A percentile compares a stretch with the other conserved stretches of the same genome.
These are phyloP conservation scores for Agrilus planipennis DNA, from an alignment of 1,140 invertebrate genomes.

Conservation along the genomic window DNA sequence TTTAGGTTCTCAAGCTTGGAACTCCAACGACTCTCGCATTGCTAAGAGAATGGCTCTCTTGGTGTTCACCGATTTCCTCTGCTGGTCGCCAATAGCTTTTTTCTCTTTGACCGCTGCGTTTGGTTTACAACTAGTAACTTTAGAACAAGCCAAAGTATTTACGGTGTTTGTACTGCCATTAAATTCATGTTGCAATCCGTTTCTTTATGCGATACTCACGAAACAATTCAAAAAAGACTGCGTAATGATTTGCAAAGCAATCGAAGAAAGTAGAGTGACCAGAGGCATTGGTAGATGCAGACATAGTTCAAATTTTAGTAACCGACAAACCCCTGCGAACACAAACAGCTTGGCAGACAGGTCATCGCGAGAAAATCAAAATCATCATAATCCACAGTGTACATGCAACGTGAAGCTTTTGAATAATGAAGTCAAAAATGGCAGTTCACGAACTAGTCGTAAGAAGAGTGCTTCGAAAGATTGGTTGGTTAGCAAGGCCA, in stretches of 20 bases:
- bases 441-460: slow-evolving; percentile 23
- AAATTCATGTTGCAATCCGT: slow-evolving; percentile 94
- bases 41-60: slow-evolving; percentile 94
- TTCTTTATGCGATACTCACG: slow-evolving; percentile 91
- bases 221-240: slow-evolving; percentile 98
- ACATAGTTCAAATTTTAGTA: slow-evolving; percentile 81
- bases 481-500: slow-evolving; percentile 39
- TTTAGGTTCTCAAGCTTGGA: slow-evolving; percentile 93
- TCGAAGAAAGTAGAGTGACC: slow-evolving; percentile 84
- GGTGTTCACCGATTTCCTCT: slow-evolving; percentile 95
- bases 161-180: slow-evolving; percentile 90
- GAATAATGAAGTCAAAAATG: slow-evolving; percentile 23
- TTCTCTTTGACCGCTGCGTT: slow-evolving; percentile 88
- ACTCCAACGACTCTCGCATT: slow-evolving; percentile 93
- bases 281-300: slow-evolving; percentile 73
- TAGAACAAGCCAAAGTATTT: slow-evolving; percentile 96
- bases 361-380: slow-evolving; percentile 56
- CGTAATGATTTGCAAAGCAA: slow-evolving; percentile 86
- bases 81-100: slow-evolving; percentile 97
- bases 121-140: slow-evolving; percentile 74
- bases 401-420: slow-evolving; percentile 55
- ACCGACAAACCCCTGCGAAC: slow-evolving; percentile 75
- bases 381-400: slow-evolving; percentile 47
- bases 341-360: slow-evolving; percentile 74
- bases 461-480: slow-evolving; percentile 28